Conservation (phyloP, 2,113 vertebrate species). For the Pimephales promelas region DNA sequence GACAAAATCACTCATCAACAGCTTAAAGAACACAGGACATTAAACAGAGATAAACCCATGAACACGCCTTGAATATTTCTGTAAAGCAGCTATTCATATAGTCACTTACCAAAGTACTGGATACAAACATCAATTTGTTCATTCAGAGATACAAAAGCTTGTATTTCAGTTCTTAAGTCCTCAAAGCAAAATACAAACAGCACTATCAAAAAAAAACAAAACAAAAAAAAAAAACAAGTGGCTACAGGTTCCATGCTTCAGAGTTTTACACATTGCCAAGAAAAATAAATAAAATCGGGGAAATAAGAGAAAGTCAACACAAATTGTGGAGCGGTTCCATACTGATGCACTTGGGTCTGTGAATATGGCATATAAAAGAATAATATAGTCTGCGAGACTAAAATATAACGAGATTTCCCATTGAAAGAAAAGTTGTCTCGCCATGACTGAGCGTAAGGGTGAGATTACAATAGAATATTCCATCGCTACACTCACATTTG, state of each 20-base stretch:
- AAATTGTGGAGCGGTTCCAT: not conserved
- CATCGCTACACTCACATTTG: no score
- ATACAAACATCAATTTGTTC: not conserved
- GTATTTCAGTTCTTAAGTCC: not conserved
- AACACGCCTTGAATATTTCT: not conserved
- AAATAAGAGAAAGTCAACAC: not conserved
- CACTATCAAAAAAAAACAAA: no score
- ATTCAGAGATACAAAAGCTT: not conserved
- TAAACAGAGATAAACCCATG: not conserved
- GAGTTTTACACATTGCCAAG: not conserved
- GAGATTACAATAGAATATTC: no score
- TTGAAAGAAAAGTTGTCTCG: no score
- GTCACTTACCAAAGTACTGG: not conserved
- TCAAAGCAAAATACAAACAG: not conserved
- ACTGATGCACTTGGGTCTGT: not conserved
- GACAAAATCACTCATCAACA: not conserved
- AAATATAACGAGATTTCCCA: no score
- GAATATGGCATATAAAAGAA: not conserved
- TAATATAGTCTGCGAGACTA: no score
- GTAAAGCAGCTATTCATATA: not conserved
- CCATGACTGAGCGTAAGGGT: no score
- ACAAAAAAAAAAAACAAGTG: no score
- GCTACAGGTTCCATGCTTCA: conserved; percentile 48
- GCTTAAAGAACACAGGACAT: not conserved
- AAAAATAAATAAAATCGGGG: not conserved